Percentiles rank a stretch among this genome's conserved stretches.
Conservation (phyloP, 2,888 invertebrate species). For the Scrobipalpa costella region DNA sequence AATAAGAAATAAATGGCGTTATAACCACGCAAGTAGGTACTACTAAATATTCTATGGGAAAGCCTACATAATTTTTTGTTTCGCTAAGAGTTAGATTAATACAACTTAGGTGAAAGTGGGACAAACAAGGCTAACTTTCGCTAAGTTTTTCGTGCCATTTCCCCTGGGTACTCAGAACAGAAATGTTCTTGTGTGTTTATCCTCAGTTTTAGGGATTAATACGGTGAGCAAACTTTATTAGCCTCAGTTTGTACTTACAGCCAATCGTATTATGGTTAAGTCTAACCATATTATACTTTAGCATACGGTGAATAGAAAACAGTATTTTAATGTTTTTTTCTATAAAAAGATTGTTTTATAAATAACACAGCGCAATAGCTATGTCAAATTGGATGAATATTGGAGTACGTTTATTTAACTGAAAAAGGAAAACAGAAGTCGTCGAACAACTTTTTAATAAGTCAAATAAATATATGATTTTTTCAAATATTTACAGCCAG, state of each 20-base stretch:
- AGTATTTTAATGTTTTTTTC: too few relatives aligned
- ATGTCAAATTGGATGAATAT: too few relatives aligned
- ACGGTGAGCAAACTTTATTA: conserved; percentile 31
- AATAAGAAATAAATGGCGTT: too few relatives aligned
- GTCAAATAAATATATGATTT: too few relatives aligned
- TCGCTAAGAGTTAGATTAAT: conserved; percentile 25
- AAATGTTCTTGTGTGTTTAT: conserved; percentile 10
- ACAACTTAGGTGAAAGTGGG: conserved; percentile 20
- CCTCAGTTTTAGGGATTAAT: conserved; percentile 22
- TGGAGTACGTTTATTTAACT: too few relatives aligned
- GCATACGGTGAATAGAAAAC: too few relatives aligned
- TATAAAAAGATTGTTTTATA: too few relatives aligned
- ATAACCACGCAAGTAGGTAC: neutral
- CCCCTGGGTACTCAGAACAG: conserved; percentile 11
- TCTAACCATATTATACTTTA: too few relatives aligned
- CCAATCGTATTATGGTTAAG: conserved; percentile 53
- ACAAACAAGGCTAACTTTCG: conserved; percentile 10
- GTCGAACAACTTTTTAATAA: too few relatives aligned
- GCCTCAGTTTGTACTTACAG: neutral
- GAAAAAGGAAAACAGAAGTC: too few relatives aligned
- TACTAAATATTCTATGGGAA: neutral
- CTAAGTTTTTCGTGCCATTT: conserved; percentile 21
- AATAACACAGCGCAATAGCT: too few relatives aligned
- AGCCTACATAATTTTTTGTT: conserved; percentile 16
- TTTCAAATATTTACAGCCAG: too few relatives aligned